Conservation (phyloP, 2,113 vertebrate species). For the Phylloscopus trochiloides region DNA sequence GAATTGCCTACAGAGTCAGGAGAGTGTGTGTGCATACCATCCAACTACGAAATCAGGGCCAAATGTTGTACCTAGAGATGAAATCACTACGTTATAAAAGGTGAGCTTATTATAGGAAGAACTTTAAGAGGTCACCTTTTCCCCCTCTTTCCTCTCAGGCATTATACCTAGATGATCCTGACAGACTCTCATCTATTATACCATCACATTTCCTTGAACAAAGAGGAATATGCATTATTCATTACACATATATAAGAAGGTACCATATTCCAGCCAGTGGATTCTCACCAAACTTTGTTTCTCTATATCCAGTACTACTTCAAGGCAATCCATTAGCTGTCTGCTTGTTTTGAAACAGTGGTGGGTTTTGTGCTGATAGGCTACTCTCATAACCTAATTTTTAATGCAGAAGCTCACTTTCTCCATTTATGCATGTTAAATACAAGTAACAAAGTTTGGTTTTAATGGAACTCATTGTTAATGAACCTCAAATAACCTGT, state of each 20-base stretch:
- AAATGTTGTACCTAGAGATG: neutral
- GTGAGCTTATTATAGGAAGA: neutral
- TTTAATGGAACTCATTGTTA: neutral
- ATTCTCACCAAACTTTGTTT: constrained; percentile 1
- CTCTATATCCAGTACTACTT: neutral
- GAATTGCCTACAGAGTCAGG: neutral
- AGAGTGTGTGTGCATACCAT: neutral
- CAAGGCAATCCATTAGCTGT: neutral
- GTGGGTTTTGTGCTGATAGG: neutral
- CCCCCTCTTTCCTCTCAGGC: neutral
- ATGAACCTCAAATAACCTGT: neutral
- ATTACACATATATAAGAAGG: neutral
- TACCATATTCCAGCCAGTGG: neutral
- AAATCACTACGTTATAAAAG: neutral
- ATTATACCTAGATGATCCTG: neutral
- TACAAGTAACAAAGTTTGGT: neutral
- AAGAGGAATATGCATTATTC: neutral
- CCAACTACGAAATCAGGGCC: neutral
- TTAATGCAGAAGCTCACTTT: neutral
- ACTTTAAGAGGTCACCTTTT: neutral
- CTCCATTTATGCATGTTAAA: neutral
- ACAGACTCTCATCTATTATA: neutral
- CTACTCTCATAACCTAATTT: neutral
- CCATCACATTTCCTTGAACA: neutral
- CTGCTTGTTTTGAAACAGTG: neutral